phyloP scores from a whole-genome alignment of 92 coral and sea anemone species.

The Porites divaricata region DNA sequence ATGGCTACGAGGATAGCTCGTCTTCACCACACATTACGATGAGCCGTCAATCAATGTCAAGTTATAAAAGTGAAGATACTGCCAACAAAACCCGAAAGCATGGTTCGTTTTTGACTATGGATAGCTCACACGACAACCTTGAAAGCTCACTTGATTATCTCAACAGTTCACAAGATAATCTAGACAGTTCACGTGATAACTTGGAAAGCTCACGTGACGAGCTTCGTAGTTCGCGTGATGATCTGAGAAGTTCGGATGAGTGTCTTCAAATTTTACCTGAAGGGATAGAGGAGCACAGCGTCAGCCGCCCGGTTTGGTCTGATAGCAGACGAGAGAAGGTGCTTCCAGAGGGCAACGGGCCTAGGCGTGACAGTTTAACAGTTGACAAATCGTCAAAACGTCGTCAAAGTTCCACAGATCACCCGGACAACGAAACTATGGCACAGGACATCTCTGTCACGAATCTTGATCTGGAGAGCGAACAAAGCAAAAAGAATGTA shows the following conservation, averaged over 20 bases:
- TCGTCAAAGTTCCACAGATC: too few relatives aligned
- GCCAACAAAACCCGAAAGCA: too few relatives aligned
- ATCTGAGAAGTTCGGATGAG: conserved; percentile 16
- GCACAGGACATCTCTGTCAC: conserved; percentile 31
- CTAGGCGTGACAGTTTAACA: conserved; percentile 2
- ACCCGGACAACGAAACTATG: conserved; percentile 26
- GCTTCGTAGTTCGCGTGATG: conserved; percentile 30
- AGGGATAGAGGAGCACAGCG: background rate
- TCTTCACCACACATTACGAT: too few relatives aligned
- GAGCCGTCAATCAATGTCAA: too few relatives aligned
- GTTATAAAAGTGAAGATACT: too few relatives aligned
- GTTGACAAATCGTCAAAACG: background rate
- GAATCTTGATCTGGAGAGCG: conserved; percentile 10
- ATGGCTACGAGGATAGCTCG: too few relatives aligned
- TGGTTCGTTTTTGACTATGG: too few relatives aligned
- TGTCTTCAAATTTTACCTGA: background rate
- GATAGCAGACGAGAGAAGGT: background rate
- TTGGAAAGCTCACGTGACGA: too few relatives aligned
- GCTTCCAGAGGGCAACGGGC: background rate
- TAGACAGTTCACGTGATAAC: too few relatives aligned
- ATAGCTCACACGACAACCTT: too few relatives aligned
- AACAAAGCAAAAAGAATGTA: conserved; percentile 11
- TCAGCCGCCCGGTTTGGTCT: conserved; percentile 24
- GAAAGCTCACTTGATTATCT: too few relatives aligned
- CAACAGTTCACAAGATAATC: too few relatives aligned